Conservation (phyloP, 2,113 vertebrate genomes). For the Halichoeres trimaculatus region DNA sequence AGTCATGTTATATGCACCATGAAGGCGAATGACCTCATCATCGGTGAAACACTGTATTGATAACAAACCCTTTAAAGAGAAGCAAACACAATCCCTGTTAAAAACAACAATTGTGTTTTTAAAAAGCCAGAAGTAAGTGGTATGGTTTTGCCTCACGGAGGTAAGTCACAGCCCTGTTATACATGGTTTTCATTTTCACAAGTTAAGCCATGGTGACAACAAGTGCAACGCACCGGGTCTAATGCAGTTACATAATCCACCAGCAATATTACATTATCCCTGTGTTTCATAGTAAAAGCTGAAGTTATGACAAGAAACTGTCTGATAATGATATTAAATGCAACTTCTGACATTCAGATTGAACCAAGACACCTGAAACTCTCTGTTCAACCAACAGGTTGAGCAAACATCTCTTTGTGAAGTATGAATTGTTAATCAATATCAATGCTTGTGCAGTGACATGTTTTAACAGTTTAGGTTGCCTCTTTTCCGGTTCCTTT, state of each 20-base stretch:
- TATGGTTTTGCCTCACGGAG: constrained; percentile 1
- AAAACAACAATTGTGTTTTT: neutral
- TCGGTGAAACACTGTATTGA: neutral
- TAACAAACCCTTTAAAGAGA: neutral
- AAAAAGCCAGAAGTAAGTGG: neutral
- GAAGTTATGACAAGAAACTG: neutral
- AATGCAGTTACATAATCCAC: neutral
- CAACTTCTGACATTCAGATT: too few relatives aligned
- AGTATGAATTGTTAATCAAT: too few relatives aligned
- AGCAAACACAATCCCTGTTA: neutral
- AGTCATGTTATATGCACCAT: neutral
- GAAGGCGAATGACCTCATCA: neutral
- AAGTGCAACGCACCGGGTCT: neutral
- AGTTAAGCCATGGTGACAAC: neutral
- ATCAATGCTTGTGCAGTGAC: too few relatives aligned
- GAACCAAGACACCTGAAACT: too few relatives aligned
- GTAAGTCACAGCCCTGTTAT: neutral
- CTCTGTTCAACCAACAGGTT: too few relatives aligned
- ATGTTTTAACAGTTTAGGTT: too few relatives aligned
- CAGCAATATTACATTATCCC: neutral
- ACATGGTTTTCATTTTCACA: neutral
- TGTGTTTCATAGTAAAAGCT: neutral
- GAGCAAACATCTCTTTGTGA: too few relatives aligned
- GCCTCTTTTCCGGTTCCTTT: too few relatives aligned
- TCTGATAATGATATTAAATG: too few relatives aligned